Percentiles rank a stretch among this genome's conserved stretches.
Conservation (phyloP, 2,888 invertebrate species). For the Cheiracanthium punctorium region DNA sequence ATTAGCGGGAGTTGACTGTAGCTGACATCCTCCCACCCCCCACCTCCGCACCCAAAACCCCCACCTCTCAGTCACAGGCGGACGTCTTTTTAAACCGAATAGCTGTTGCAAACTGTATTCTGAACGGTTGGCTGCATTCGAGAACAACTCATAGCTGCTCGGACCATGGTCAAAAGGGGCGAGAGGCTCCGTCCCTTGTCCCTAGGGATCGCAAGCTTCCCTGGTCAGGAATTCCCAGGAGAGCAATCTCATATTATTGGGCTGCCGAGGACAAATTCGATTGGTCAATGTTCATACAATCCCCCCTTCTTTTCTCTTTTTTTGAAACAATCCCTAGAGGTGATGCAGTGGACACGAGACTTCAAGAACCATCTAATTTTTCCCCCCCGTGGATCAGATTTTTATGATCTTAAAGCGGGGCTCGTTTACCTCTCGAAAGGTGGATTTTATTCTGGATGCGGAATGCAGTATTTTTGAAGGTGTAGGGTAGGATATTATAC, state of each 20-base stretch:
- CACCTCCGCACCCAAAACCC: background rate
- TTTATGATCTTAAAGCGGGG: slow-evolving; percentile 38
- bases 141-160: slow-evolving; percentile 44
- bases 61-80: background rate
- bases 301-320: slow-evolving; percentile 33
- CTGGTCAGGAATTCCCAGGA: slow-evolving; percentile 11
- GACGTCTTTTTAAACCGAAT: background rate
- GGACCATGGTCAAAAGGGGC: slow-evolving; percentile 52
- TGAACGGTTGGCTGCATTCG: slow-evolving; percentile 52
- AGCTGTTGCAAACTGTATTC: slow-evolving; percentile 60
- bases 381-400: slow-evolving; percentile 20
- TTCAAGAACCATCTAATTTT: slow-evolving; percentile 13
- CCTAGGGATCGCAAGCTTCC: slow-evolving; percentile 11
- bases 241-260: slow-evolving; percentile 66
- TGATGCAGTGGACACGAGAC: slow-evolving; percentile 9
- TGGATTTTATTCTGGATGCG: too few species aligned
- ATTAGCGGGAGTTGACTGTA: too few species aligned
- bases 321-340: slow-evolving; percentile 16
- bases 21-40: background rate
- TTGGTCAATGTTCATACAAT: slow-evolving; percentile 67
- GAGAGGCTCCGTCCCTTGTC: slow-evolving; percentile 15
- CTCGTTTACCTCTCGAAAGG: slow-evolving; percentile 57
- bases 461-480: too few species aligned
- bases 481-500: too few species aligned
- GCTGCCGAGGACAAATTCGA: slow-evolving; percentile 66